These are phyloP conservation scores for Leiothrix lutea DNA, from an alignment of 2,113 vertebrate species.

Conservation along the genomic window DNA sequence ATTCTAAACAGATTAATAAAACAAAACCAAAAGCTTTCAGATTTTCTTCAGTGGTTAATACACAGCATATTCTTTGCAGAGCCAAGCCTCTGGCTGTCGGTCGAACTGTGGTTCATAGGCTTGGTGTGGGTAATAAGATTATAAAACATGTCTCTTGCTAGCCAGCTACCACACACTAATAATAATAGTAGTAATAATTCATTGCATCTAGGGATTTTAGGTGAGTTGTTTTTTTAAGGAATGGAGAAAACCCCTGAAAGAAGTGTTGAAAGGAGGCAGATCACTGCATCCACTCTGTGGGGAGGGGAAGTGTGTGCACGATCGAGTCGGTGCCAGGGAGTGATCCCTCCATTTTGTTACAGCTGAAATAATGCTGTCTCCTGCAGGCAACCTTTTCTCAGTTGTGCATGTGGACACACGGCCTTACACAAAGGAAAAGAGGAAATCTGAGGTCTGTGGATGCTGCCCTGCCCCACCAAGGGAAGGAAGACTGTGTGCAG, in stretches of 20 bases:
- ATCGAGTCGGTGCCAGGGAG: background rate
- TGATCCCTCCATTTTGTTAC: background rate
- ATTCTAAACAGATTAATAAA: conserved; percentile 67
- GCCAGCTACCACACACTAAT: conserved; percentile 61
- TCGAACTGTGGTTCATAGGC: conserved; percentile 30
- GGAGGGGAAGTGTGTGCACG: background rate
- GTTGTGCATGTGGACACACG: rapidly evolving
- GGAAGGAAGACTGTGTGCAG: background rate
- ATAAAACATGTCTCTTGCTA: conserved; percentile 71
- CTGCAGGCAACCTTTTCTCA: background rate
- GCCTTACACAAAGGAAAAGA: background rate
- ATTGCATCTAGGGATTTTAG: conserved; percentile 36
- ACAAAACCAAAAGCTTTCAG: conserved; percentile 51
- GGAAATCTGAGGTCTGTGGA: rapidly evolving
- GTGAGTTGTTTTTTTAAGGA: conserved; percentile 25
- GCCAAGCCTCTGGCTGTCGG: background rate
- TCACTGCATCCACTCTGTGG: background rate
- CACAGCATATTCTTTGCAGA: background rate
- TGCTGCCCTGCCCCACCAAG: background rate
- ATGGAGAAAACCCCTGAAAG: conserved; percentile 5
- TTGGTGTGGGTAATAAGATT: conserved; percentile 66
- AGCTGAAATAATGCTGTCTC: background rate
- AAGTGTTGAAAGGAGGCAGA: conserved; percentile 4
- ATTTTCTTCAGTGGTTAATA: conserved; percentile 52
- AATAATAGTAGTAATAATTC: conserved; percentile 64